A percentile compares a stretch with the other conserved stretches of the same genome.
Conservation (phyloP, 2,113 vertebrate species). For the Hepsetus odoe region DNA sequence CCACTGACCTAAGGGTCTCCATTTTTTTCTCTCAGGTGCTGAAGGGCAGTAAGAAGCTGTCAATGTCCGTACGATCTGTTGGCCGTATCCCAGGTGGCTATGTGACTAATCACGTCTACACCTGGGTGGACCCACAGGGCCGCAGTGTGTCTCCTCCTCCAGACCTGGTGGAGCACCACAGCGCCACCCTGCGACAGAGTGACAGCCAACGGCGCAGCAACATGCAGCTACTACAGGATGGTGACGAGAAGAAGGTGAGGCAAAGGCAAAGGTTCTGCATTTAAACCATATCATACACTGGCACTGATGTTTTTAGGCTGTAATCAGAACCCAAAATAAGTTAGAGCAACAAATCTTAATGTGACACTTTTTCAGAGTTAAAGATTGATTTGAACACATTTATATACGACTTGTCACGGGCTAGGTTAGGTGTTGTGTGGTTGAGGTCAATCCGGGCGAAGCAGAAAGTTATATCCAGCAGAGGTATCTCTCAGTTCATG, state of each 20-base stretch:
- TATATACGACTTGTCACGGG: too few relatives aligned
- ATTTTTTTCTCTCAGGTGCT: constrained; percentile 78
- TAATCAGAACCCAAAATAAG: too few relatives aligned
- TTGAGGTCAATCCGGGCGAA: too few relatives aligned
- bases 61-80: constrained; percentile 86
- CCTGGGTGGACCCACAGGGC: constrained; percentile 96
- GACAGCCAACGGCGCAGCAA: constrained; percentile 86
- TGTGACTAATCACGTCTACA: constrained; percentile 96
- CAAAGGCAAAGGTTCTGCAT: not conserved
- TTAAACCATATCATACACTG: not conserved
- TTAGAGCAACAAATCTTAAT: too few relatives aligned
- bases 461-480: too few relatives aligned
- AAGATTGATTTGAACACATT: too few relatives aligned
- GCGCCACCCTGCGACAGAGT: constrained; percentile 74
- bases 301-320: too few relatives aligned
- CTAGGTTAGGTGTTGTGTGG: too few relatives aligned
- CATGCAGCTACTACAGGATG: constrained; percentile 90
- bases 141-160: constrained; percentile 87
- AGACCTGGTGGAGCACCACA: constrained; percentile 80
- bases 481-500: too few relatives aligned
- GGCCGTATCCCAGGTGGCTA: constrained; percentile 93
- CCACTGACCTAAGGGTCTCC: not conserved
- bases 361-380: too few relatives aligned
- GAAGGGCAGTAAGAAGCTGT: constrained; percentile 95
- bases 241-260: constrained; percentile 95